Conservation (phyloP, 1,140 invertebrate genomes). For the Hirudo medicinalis region DNA sequence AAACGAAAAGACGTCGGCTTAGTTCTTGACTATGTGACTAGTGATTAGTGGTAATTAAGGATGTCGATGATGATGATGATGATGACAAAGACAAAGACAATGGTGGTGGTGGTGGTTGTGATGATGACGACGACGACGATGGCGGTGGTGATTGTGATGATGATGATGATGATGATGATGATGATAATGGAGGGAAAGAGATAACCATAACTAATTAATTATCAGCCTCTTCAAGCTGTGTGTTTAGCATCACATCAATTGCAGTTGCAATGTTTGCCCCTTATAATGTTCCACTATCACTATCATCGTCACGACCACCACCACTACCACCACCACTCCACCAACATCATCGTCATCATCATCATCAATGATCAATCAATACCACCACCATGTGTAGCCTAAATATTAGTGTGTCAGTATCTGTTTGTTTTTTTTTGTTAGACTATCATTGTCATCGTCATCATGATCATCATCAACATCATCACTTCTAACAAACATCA, state of each 20-base stretch:
- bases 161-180: neutral
- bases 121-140: neutral
- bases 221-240: no score
- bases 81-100: no score
- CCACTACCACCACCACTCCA: conserved; percentile 85
- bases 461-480: no score
- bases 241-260: no score
- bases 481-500: no score
- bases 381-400: no score
- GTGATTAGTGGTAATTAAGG: neutral
- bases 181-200: conserved; percentile 40
- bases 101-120: neutral
- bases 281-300: conserved; percentile 60
- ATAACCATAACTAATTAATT: conserved; percentile 70
- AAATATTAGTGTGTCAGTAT: no score
- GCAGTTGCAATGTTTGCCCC: no score
- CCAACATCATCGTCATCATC: conserved; percentile 41
- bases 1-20: neutral
- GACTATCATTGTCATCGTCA: neutral
- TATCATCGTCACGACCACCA: conserved; percentile 99
- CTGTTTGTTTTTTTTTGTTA: no score
- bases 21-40: neutral
- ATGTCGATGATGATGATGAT: conserved; percentile 3
- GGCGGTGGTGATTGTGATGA: neutral
- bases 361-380: no score